Base-by-base conservation (phyloP, 2,888 invertebrate genomes). In the Agonum fuliginosum region DNA sequence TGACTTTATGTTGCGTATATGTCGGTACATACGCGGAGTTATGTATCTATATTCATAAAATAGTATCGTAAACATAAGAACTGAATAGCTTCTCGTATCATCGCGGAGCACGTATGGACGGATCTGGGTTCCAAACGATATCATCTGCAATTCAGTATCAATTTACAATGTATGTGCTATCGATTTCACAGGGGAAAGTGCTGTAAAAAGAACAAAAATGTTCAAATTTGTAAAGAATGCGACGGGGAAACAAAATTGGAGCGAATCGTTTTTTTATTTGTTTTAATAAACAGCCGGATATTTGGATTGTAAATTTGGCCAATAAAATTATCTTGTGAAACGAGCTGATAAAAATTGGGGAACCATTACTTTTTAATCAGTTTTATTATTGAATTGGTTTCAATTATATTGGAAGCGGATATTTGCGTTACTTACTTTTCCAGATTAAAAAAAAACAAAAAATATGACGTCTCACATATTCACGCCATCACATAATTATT, bases 141-240 rank as follows among this genome's bases (percentile, higher is more conserved):
- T 48, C 71, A 48, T 71, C 71, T 30, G 48, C 51, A 71, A 41
- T 67, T 67, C 41, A 41, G 67, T 51, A 71, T 71, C 71, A 48
- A 71, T 71, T 71, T 51, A 71, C 48, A 71, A 48, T 71, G 71
- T 51, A 71, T 71, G 48, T 51, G 12, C 14, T 51, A 71, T 71
- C 71, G 71, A 71, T 71, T 71, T 30, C 12, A 20, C 48, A 51
- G 46, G 51, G 30, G 51, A 48, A 51, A 71, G 71, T 69, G 46
- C 43, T 24, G 69, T 24, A 69, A 14, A 67, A 41, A 43, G 37
- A 24, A 54, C 54, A 54, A 54, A 54, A 54, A 54, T 22, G 54
- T 20, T 54, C 22, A 54, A 54, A 54, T 54, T 54, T 54, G 54
- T 24, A 54, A 54, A 22, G 54, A 54, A 54, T 54, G 54, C 24